Evolutionary conservation across 2,113 vertebrate genomes (phyloP).

Genomic region (Casuarius casuarius): DNA sequence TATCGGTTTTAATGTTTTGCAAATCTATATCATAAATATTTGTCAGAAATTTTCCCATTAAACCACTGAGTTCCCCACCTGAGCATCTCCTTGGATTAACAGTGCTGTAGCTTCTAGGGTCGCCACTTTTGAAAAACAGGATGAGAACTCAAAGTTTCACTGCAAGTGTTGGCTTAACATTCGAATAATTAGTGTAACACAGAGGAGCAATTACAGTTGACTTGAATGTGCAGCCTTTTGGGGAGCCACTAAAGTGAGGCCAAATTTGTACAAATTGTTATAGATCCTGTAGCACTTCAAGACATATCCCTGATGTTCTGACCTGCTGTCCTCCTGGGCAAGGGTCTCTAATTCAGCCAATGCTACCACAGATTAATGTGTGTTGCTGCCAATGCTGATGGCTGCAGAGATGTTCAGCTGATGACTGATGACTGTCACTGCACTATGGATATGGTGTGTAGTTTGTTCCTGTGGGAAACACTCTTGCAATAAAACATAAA

Average conservation of each 20-base stretch:
- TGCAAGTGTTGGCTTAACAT: background rate
- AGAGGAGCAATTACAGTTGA: background rate
- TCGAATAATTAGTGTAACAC: background rate
- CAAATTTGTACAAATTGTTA: background rate
- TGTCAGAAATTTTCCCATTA: background rate
- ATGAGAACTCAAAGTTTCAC: background rate
- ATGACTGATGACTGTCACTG: background rate
- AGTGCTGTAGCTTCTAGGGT: background rate
- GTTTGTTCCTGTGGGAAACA: conserved; percentile 21
- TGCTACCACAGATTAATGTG: background rate
- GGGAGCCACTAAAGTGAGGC: background rate
- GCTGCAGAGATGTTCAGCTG: background rate
- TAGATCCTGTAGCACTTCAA: background rate
- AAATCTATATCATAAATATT: background rate
- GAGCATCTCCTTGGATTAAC: background rate
- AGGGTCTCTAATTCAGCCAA: background rate
- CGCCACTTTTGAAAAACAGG: background rate
- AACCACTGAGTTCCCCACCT: background rate
- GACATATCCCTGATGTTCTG: background rate
- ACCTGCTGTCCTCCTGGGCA: background rate
- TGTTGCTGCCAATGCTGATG: background rate
- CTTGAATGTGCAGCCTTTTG: background rate
- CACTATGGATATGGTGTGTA: background rate
- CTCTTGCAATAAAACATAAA: conserved; percentile 9
- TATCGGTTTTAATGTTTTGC: background rate